Evolutionary conservation across 37 sponge, comb jelly and placozoan species (phyloP).

Genomic region (Ephydatia muelleri): DNA sequence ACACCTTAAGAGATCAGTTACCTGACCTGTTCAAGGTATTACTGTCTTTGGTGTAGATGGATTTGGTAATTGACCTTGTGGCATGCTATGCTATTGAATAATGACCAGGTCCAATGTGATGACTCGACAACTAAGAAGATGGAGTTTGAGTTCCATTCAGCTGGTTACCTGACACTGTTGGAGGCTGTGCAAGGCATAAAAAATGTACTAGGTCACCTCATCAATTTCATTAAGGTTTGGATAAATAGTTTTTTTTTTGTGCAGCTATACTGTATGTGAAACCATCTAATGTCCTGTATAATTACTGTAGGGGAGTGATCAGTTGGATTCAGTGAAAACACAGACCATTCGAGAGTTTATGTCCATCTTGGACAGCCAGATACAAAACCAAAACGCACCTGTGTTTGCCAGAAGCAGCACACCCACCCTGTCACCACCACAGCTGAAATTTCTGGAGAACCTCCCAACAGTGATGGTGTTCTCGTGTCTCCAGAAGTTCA

Average conservation of each 20-base stretch:
- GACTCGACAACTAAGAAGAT: constrained; percentile 41
- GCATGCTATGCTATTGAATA: not conserved
- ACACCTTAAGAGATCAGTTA: constrained; percentile 13
- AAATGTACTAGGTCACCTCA: constrained; percentile 66
- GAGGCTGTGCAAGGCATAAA: constrained; percentile 66
- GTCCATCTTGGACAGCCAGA: too few species aligned
- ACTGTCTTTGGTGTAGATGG: too few species aligned
- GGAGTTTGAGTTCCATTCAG: constrained; percentile 76
- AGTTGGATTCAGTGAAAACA: too few species aligned
- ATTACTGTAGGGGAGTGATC: too few species aligned
- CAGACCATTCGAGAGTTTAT: too few species aligned
- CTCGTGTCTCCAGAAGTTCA: constrained; percentile 42
- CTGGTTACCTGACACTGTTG: constrained; percentile 62
- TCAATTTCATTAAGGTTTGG: constrained; percentile 36
- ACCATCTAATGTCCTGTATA: too few species aligned
- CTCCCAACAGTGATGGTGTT: constrained; percentile 20
- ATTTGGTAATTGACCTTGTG: too few species aligned
- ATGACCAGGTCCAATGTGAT: constrained; percentile 37
- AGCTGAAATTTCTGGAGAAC: constrained; percentile 23
- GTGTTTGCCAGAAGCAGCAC: too few species aligned
- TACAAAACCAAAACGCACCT: not conserved
- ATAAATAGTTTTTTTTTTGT: too few species aligned
- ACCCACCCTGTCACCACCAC: constrained; percentile 7
- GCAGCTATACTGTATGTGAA: too few species aligned
- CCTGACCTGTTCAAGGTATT: constrained; percentile 22